Percentiles rank a stretch among this genome's conserved stretches.
Evolutionary conservation across 2,888 invertebrate species (phyloP).

Genomic region (Drosophila borealis): DNA sequence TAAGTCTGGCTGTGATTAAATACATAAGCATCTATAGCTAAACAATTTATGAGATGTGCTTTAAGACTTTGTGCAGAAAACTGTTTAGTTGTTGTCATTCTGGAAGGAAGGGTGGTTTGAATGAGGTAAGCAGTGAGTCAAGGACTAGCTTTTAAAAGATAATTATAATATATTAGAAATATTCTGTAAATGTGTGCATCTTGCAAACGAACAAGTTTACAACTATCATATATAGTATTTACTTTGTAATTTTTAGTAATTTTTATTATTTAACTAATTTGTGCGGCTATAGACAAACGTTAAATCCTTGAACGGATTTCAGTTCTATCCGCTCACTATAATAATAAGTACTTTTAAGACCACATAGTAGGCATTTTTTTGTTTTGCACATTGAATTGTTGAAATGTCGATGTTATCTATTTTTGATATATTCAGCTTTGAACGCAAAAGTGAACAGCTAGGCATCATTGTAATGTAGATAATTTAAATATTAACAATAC

Average conservation of each 20-base stretch:
- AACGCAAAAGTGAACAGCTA: neutral
- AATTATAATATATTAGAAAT: neutral
- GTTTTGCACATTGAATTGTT: neutral
- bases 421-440: slow-evolving; percentile 25
- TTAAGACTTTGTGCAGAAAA: slow-evolving; percentile 54
- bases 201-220: neutral
- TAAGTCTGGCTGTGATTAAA: slow-evolving; percentile 7
- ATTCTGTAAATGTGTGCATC: neutral
- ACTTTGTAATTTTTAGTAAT: neutral
- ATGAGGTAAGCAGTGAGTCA: slow-evolving; percentile 81
- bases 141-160: neutral
- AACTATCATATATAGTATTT: neutral
- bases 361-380: slow-evolving; percentile 9
- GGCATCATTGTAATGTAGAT: slow-evolving; percentile 29
- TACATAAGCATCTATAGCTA: neutral
- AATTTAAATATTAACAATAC: neutral
- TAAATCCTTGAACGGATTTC: neutral
- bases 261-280: no score
- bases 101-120: slow-evolving; percentile 72
- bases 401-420: slow-evolving; percentile 26
- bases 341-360: neutral
- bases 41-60: slow-evolving; percentile 57
- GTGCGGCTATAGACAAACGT: no score
- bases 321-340: neutral
- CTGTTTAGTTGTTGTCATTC: slow-evolving; percentile 71